Evolutionary conservation across 1,140 invertebrate species (phyloP).

Genomic region (Drosophila pectinifera): DNA sequence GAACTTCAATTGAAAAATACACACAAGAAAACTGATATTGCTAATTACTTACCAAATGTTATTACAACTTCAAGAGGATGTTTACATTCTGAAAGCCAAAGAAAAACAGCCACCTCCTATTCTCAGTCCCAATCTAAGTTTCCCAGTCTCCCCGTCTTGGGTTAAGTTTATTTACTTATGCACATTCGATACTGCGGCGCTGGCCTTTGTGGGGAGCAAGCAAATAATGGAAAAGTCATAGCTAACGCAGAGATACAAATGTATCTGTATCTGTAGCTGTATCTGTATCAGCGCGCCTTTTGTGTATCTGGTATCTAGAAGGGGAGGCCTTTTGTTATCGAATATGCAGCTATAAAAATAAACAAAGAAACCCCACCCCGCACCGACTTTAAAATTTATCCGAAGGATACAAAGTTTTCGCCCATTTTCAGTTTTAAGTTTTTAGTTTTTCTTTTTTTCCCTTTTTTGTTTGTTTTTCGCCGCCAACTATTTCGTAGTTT

Average conservation of each 20-base stretch:
- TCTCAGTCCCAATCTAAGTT: neutral
- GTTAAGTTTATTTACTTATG: slow-evolving; percentile 43
- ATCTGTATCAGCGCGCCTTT: slow-evolving; percentile 3
- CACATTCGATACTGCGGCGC: slow-evolving; percentile 31
- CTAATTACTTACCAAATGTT: neutral
- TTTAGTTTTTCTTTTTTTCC: neutral
- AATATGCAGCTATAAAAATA: slow-evolving; percentile 45
- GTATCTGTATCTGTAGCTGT: slow-evolving; percentile 23
- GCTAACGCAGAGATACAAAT: slow-evolving; percentile 25
- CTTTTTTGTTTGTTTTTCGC: neutral
- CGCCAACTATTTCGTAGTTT: slow-evolving; percentile 45
- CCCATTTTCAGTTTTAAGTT: slow-evolving; percentile 18
- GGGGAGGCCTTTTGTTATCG: slow-evolving; percentile 27
- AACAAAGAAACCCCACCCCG: slow-evolving; percentile 26
- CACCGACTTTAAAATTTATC: slow-evolving; percentile 25
- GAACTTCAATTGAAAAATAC: no score
- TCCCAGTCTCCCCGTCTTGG: neutral
- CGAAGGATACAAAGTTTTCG: slow-evolving; percentile 18
- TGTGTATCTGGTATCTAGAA: slow-evolving; percentile 31
- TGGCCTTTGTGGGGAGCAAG: slow-evolving; percentile 14
- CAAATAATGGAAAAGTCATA: slow-evolving; percentile 27
- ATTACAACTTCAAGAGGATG: neutral
- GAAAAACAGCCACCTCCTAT: neutral
- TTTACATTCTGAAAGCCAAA: neutral
- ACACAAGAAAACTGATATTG: neutral